These are phyloP conservation scores for Mesorhabditis belari DNA, from an alignment of 2,888 invertebrate species.

Conservation along the genomic window DNA sequence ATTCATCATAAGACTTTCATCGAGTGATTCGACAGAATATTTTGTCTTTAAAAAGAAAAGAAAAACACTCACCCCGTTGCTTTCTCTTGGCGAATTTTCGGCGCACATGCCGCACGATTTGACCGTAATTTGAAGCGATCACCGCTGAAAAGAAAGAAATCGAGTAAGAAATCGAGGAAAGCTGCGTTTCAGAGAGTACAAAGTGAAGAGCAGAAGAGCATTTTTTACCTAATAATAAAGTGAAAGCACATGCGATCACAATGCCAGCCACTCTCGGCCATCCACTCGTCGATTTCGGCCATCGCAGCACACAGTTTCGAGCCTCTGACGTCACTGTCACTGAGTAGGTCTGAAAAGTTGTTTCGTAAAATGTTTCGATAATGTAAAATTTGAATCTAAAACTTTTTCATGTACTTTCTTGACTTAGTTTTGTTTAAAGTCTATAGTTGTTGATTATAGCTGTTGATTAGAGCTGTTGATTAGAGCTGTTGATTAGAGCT, in stretches of 20 bases:
- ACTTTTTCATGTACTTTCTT: too few relatives aligned
- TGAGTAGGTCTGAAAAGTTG: constrained; percentile 16
- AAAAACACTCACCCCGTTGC: constrained; percentile 32
- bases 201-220: too few relatives aligned
- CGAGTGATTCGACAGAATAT: too few relatives aligned
- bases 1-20: too few relatives aligned
- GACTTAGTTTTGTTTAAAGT: too few relatives aligned
- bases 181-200: too few relatives aligned
- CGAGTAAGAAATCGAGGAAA: neutral
- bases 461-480: too few relatives aligned
- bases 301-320: constrained; percentile 31
- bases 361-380: neutral
- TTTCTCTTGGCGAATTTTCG: constrained; percentile 47
- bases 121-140: constrained; percentile 37
- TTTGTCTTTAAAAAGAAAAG: neutral
- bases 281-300: constrained; percentile 16
- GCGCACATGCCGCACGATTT: constrained; percentile 47
- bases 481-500: neutral
- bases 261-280: constrained; percentile 29
- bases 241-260: constrained; percentile 30
- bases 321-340: constrained; percentile 29
- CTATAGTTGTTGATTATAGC: too few relatives aligned
- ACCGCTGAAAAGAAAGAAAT: neutral
- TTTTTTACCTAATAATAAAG: constrained; percentile 24
- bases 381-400: too few relatives aligned